These are phyloP conservation scores for Trichechus manatus DNA, from an alignment of 2,113 vertebrate species.

Conservation along the genomic window DNA sequence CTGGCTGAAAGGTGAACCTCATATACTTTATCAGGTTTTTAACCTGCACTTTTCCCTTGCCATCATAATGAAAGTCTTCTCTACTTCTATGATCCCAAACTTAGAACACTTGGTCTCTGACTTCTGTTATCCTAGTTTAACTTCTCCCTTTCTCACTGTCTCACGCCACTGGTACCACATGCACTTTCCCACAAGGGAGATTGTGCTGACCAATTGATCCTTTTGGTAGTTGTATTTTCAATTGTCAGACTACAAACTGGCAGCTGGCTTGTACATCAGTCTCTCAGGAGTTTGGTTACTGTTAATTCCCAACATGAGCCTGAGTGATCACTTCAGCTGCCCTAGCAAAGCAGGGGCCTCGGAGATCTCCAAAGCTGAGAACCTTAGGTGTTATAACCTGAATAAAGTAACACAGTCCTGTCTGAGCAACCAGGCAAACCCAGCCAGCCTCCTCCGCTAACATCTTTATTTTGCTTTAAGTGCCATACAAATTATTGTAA, in stretches of 20 bases:
- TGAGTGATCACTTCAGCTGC: background rate
- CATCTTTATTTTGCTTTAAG: constrained; percentile 31
- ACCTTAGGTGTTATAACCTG: background rate
- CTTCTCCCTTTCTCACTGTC: background rate
- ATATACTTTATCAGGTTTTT: no score
- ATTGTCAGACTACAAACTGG: background rate
- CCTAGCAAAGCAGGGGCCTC: background rate
- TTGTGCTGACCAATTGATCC: background rate
- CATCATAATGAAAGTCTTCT: background rate
- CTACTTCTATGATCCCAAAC: background rate
- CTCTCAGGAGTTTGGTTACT: constrained; percentile 43
- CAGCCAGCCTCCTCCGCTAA: background rate
- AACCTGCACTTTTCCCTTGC: background rate
- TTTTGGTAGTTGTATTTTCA: background rate
- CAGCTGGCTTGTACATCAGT: background rate
- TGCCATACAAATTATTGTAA: constrained; percentile 10
- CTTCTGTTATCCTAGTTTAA: background rate
- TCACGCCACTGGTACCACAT: background rate
- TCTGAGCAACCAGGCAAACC: background rate
- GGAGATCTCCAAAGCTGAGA: background rate
- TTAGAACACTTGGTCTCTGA: background rate
- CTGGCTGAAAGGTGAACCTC: no score
- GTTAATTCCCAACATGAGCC: background rate
- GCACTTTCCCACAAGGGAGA: background rate
- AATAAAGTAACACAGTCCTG: background rate